Percentiles rank a stretch among this genome's conserved stretches.
Conservation (phyloP, 2,888 invertebrate genomes). For the Drosophila prolongata region DNA sequence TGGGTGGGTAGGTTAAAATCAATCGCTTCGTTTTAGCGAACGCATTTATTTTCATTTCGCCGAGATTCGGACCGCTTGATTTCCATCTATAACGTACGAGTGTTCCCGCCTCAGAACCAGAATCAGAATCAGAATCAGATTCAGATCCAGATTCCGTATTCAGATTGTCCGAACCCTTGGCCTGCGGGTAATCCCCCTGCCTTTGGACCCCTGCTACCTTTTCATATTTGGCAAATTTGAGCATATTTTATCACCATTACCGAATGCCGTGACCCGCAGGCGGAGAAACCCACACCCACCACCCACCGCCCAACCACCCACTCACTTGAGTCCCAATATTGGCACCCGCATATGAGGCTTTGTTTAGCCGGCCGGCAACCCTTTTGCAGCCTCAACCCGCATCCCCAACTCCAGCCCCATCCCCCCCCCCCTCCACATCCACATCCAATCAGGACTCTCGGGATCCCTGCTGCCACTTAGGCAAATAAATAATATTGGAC, state of each 20-base stretch:
- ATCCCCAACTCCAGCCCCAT: conserved; percentile 42
- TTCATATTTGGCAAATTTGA: conserved; percentile 80
- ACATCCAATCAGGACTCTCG: conserved; percentile 69
- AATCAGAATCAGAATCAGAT: conserved; percentile 10
- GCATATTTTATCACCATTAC: conserved; percentile 83
- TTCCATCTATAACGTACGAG: conserved; percentile 35
- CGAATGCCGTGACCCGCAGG: conserved; percentile 70
- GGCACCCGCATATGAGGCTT: conserved; percentile 65
- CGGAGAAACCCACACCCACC: conserved; percentile 18
- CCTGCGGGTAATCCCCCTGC: conserved; percentile 47
- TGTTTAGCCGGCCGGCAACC: conserved; percentile 69
- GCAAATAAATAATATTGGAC: conserved; percentile 75
- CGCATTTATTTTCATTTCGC: conserved; percentile 83
- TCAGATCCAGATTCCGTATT: conserved; percentile 46
- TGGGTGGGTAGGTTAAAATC: conserved; percentile 71
- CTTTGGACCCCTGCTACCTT: conserved; percentile 58
- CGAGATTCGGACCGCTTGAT: conserved; percentile 70
- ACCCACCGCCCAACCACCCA: conserved; percentile 3
- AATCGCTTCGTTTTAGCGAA: conserved; percentile 83
- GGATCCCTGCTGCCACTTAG: conserved; percentile 59
- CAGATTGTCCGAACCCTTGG: conserved; percentile 55
- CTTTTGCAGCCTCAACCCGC: conserved; percentile 55
- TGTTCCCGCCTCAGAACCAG: conserved; percentile 1
- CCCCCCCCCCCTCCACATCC: conserved; percentile 32
- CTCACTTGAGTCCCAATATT: conserved; percentile 50